A percentile compares a stretch with the other conserved stretches of the same genome.
Conservation (phyloP, 2,888 invertebrate genomes). For the Parochlus steinenii region DNA sequence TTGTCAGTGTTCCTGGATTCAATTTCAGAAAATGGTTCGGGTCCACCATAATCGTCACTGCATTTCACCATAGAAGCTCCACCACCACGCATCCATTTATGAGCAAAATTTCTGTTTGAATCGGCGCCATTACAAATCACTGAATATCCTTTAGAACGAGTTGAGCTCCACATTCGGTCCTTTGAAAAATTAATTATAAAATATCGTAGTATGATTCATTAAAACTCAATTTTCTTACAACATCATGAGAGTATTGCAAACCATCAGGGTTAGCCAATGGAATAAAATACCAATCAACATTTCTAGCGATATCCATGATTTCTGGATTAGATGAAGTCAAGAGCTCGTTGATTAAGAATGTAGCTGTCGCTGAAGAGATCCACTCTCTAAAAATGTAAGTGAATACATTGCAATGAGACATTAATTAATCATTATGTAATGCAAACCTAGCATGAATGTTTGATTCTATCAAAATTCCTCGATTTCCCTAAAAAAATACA, state of each 20-base stretch:
- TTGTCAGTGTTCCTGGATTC: slow-evolving; percentile 32
- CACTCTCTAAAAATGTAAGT: no score
- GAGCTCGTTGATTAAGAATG: slow-evolving; percentile 52
- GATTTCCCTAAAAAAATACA: slow-evolving; percentile 32
- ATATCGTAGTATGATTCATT: slow-evolving; percentile 1
- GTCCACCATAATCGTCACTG: slow-evolving; percentile 35
- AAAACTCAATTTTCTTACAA: slow-evolving; percentile 17
- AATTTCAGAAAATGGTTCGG: slow-evolving; percentile 35
- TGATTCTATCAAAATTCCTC: slow-evolving; percentile 45
- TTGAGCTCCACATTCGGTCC: slow-evolving; percentile 44
- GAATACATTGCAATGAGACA: no score
- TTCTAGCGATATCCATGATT: slow-evolving; percentile 40
- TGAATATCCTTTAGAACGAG: slow-evolving; percentile 23
- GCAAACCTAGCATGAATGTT: slow-evolving; percentile 45
- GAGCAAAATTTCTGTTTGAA: slow-evolving; percentile 42
- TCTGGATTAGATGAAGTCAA: slow-evolving; percentile 38
- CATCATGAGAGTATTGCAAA: slow-evolving; percentile 44
- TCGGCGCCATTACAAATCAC: slow-evolving; percentile 39
- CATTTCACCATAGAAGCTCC: slow-evolving; percentile 34
- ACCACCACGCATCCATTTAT: slow-evolving; percentile 31
- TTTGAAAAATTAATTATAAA: slow-evolving; percentile 18
- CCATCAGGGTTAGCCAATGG: slow-evolving; percentile 61
- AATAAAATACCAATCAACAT: slow-evolving; percentile 58
- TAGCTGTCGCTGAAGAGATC: slow-evolving; percentile 53
- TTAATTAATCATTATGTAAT: no score